These are phyloP conservation scores for Drosophila colorata DNA, from an alignment of 2,888 invertebrate species.

Conservation along the genomic window DNA sequence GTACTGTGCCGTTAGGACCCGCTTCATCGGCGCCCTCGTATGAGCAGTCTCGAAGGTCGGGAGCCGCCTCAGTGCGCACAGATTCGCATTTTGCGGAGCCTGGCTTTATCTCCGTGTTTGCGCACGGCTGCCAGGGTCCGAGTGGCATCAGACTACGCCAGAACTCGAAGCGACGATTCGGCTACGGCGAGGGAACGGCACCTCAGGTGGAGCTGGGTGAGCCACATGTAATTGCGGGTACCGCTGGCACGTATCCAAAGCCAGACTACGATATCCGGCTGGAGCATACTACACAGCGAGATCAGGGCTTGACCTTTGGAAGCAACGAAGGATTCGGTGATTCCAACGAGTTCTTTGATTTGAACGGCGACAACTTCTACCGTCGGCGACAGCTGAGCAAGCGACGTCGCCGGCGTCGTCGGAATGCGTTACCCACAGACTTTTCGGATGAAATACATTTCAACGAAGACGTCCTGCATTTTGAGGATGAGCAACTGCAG, in stretches of 20 bases:
- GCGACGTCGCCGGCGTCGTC: conserved; percentile 61
- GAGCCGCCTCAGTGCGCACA: conserved; percentile 87
- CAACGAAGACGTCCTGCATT: conserved; percentile 79
- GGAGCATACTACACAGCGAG: conserved; percentile 58
- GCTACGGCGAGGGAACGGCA: conserved; percentile 58
- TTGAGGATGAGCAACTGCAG: conserved; percentile 78
- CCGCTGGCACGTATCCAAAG: conserved; percentile 60
- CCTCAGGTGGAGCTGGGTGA: conserved; percentile 67
- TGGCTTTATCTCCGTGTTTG: conserved; percentile 93
- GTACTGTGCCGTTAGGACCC: conserved; percentile 87
- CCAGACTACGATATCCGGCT: conserved; percentile 78
- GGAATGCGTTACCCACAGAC: conserved; percentile 21
- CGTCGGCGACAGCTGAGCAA: conserved; percentile 60
- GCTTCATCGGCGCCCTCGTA: conserved; percentile 47
- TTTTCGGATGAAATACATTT: conserved; percentile 75
- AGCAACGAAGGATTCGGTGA: conserved; percentile 54
- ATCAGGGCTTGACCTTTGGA: conserved; percentile 53
- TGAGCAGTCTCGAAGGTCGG: conserved; percentile 79
- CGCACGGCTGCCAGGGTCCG: conserved; percentile 90
- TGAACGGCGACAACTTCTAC: conserved; percentile 70
- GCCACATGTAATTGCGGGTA: conserved; percentile 73
- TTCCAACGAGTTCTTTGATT: conserved; percentile 58
- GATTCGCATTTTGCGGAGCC: conserved; percentile 94
- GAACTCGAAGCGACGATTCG: conserved; percentile 83
- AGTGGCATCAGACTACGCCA: conserved; percentile 81